Conservation (phyloP, 2,113 vertebrate genomes). For the Channa maculata region DNA sequence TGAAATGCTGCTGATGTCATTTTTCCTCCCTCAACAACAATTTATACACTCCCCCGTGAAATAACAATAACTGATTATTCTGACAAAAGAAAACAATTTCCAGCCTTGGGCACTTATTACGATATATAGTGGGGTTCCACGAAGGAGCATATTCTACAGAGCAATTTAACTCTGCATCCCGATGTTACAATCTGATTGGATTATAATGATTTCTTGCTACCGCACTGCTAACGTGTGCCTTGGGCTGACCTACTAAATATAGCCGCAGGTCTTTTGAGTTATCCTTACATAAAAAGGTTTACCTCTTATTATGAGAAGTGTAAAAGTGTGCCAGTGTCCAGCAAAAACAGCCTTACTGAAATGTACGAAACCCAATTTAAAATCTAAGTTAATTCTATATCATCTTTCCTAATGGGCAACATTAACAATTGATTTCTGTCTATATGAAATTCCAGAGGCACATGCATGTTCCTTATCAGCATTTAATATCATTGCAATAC, state of each 20-base stretch:
- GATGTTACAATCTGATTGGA: constrained; percentile 17
- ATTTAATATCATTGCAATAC: not conserved
- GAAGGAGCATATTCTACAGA: constrained; percentile 19
- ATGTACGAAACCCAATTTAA: not conserved
- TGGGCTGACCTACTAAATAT: constrained; percentile 10
- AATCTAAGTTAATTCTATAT: constrained; percentile 10
- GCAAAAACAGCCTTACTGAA: not conserved
- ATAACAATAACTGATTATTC: constrained; percentile 41
- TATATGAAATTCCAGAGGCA: constrained; percentile 2
- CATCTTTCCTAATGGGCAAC: not conserved
- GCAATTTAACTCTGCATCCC: constrained; percentile 21
- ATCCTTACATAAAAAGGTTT: not conserved
- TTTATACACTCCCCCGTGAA: constrained; percentile 7
- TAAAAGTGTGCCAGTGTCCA: constrained; percentile 2
- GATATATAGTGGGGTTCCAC: not conserved
- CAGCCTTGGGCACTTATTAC: constrained; percentile 26
- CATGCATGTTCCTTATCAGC: not conserved
- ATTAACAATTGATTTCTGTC: not conserved
- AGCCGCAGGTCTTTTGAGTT: constrained; percentile 14
- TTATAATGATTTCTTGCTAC: constrained; percentile 30
- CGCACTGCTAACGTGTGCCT: not conserved
- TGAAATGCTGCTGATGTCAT: constrained; percentile 17
- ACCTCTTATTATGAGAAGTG: not conserved
- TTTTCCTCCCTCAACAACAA: not conserved
- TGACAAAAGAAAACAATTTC: constrained; percentile 25